Conservation (phyloP, 2,113 vertebrate species). For the Periophthalmodon schlosseri region DNA sequence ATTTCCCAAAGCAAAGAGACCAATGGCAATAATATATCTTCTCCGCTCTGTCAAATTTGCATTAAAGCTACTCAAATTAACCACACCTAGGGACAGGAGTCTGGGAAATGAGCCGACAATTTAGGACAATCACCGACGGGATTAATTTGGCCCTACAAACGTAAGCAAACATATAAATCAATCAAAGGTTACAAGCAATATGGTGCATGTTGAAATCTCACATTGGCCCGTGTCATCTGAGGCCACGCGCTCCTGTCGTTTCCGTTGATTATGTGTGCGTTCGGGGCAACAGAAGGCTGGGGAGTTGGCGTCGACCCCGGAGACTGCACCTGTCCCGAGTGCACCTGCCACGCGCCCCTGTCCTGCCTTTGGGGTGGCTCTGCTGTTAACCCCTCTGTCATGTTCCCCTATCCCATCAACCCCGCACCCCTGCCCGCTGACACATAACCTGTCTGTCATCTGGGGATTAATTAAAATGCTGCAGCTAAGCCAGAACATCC, state of each 20-base stretch:
- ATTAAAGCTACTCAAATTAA: slow-evolving; percentile 56
- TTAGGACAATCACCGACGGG: slow-evolving; percentile 16
- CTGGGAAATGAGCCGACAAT: slow-evolving; percentile 30
- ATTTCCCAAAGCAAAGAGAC: slow-evolving; percentile 57
- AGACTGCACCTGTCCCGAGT: slow-evolving; percentile 62
- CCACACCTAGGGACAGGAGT: slow-evolving; percentile 43
- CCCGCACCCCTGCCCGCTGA: slow-evolving; percentile 48
- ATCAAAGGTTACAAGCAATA: slow-evolving; percentile 43
- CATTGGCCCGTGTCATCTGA: slow-evolving; percentile 36
- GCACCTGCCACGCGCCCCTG: slow-evolving; percentile 51
- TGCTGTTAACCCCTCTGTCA: slow-evolving; percentile 63
- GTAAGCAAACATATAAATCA: slow-evolving; percentile 15
- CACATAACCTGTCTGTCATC: slow-evolving; percentile 67
- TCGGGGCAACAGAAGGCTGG: slow-evolving; percentile 54
- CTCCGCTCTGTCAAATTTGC: slow-evolving; percentile 55
- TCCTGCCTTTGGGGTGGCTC: slow-evolving; percentile 49
- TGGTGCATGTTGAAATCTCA: slow-evolving; percentile 42
- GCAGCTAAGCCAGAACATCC: slow-evolving; percentile 49
- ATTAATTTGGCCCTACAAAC: slow-evolving; percentile 21
- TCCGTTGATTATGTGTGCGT: slow-evolving; percentile 22
- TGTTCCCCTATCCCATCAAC: slow-evolving; percentile 37
- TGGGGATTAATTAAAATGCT: slow-evolving; percentile 70
- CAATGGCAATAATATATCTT: slow-evolving; percentile 63
- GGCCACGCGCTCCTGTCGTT: slow-evolving; percentile 31
- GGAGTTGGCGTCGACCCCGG: slow-evolving; percentile 58